Conservation (phyloP, 2,797 vertebrate genomes). For the Lithobates sylvaticus region DNA sequence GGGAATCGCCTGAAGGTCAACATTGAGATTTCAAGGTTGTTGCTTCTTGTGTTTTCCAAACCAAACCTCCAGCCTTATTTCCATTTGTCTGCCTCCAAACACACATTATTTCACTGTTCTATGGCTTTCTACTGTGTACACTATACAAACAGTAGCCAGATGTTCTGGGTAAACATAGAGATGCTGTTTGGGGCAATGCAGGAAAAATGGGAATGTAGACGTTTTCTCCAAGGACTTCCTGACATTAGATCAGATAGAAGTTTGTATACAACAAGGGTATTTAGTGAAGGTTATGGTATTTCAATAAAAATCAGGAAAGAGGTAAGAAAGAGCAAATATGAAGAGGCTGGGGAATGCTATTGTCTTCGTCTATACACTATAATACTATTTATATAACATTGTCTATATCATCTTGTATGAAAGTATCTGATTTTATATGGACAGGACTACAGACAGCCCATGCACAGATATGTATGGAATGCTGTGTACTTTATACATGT, state of each 20-base stretch:
- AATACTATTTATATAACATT: not conserved
- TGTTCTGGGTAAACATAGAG: constrained; percentile 15
- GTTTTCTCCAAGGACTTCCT: not conserved
- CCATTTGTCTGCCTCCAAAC: constrained; percentile 32
- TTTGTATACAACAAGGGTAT: not conserved
- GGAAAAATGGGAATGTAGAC: not conserved
- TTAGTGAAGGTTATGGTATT: not conserved
- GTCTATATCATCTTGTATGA: not conserved
- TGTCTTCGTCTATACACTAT: not conserved
- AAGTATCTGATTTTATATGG: not conserved
- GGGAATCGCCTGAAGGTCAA: constrained; percentile 58
- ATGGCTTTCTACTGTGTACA: constrained; percentile 16
- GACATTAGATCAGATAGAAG: constrained; percentile 27
- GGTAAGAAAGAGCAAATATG: not conserved
- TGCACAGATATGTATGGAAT: not conserved
- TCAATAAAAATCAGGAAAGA: not conserved
- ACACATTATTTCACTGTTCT: not conserved
- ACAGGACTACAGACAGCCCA: not conserved
- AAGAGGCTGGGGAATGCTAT: not conserved
- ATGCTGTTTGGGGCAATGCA: constrained; percentile 22
- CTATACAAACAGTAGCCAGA: not conserved
- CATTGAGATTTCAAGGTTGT: constrained; percentile 44
- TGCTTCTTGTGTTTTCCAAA: constrained; percentile 32
- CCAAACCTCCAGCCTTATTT: constrained; percentile 9
- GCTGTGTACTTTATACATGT: too few species aligned